These are phyloP conservation scores for Aspidiotus rigidus DNA, from an alignment of 2,888 invertebrate genomes.

Conservation along the genomic window DNA sequence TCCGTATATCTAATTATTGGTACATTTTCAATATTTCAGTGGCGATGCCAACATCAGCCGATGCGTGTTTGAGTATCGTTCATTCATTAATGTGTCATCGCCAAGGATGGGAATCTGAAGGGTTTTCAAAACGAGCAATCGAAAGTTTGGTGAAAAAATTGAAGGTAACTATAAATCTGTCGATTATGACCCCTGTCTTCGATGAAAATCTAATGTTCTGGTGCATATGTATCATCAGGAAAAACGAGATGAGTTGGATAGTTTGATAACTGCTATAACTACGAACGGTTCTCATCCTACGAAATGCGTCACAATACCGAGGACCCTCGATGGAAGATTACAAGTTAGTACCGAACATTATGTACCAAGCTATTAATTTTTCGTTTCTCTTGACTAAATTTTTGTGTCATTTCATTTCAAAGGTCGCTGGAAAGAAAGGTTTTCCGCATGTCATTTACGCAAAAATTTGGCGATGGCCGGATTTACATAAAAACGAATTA, in stretches of 20 bases:
- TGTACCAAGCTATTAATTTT: too few species aligned
- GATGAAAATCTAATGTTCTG: background rate
- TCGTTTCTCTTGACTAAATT: background rate
- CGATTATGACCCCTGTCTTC: background rate
- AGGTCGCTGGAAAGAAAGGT: slow-evolving; percentile 97
- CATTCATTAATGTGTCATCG: slow-evolving; percentile 98
- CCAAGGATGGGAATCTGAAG: slow-evolving; percentile 95
- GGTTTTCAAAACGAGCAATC: slow-evolving; percentile 95
- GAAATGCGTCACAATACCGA: slow-evolving; percentile 97
- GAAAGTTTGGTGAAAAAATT: slow-evolving; percentile 97
- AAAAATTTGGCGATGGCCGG: slow-evolving; percentile 98
- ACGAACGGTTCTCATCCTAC: slow-evolving; percentile 97
- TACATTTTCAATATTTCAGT: background rate
- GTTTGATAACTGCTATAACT: slow-evolving; percentile 95
- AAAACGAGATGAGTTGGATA: slow-evolving; percentile 94
- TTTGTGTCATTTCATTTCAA: slow-evolving; percentile 34
- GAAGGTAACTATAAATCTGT: slow-evolving; percentile 49
- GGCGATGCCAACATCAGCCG: slow-evolving; percentile 43
- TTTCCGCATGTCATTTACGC: slow-evolving; percentile 99
- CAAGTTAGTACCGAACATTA: slow-evolving; percentile 55
- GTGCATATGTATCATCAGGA: slow-evolving; percentile 48
- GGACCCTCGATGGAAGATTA: slow-evolving; percentile 92
- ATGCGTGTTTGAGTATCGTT: slow-evolving; percentile 96
- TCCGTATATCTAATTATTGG: too few species aligned
- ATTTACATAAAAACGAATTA: slow-evolving; percentile 96